Evolutionary conservation across 2,797 vertebrate species (phyloP).

Genomic region (Rhinatrema bivittatum): DNA sequence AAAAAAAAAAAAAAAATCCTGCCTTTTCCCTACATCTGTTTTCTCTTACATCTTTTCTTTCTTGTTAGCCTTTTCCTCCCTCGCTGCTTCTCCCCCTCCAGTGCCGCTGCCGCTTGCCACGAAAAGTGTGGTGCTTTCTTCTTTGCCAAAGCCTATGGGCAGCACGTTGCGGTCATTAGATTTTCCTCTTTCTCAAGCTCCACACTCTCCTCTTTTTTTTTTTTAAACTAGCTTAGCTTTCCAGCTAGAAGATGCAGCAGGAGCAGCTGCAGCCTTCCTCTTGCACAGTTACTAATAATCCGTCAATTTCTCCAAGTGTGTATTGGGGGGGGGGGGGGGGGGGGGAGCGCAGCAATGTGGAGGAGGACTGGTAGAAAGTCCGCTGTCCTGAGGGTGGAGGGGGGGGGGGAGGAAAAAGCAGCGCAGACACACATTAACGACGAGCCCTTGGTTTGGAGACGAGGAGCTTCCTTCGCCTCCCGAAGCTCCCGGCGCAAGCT

Average conservation of each 20-base stretch:
- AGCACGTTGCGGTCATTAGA: constrained; percentile 64
- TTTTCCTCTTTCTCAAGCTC: constrained; percentile 28
- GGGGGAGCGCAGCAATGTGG: constrained; percentile 22
- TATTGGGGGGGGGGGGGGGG: constrained; percentile 46
- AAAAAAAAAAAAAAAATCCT: too few relatives aligned
- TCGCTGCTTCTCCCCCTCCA: too few relatives aligned
- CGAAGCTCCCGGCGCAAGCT: constrained; percentile 40
- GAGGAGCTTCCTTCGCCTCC: constrained; percentile 31
- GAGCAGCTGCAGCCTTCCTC: constrained; percentile 70
- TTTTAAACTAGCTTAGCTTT: constrained; percentile 47
- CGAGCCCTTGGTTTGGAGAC: constrained; percentile 28
- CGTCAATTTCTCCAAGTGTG: constrained; percentile 72
- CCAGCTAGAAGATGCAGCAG: constrained; percentile 46
- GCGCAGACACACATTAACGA: constrained; percentile 21
- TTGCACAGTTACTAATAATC: constrained; percentile 78
- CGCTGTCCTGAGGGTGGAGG: constrained; percentile 24
- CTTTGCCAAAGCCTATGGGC: constrained; percentile 61
- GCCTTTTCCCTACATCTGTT: too few relatives aligned
- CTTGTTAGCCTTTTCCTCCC: too few relatives aligned
- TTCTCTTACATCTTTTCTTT: too few relatives aligned
- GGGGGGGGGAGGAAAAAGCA: constrained; percentile 36
- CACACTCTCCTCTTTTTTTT: constrained; percentile 20
- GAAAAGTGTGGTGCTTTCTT: constrained; percentile 28
- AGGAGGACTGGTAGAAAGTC: constrained; percentile 21
- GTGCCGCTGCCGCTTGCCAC: constrained; percentile 1